A percentile compares a stretch with the other conserved stretches of the same genome.
phyloP scores from a whole-genome alignment of 2,797 vertebrate species.

The Thripadectes ignobilis region DNA sequence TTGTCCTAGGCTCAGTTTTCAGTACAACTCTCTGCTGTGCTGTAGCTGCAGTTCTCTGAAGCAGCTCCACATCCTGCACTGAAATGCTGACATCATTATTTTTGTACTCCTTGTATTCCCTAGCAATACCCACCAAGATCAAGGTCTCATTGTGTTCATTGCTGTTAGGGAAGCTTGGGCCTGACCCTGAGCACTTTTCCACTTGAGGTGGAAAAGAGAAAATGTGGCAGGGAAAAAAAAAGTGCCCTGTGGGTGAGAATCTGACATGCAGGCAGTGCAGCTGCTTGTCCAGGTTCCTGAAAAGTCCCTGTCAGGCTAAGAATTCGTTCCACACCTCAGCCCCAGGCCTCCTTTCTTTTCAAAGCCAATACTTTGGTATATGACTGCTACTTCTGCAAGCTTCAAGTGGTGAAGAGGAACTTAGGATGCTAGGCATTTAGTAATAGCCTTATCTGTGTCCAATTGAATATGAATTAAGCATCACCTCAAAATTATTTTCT shows the following conservation, averaged over 20 bases:
- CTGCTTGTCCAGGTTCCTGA: slow-evolving; percentile 17
- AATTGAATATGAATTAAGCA: slow-evolving; percentile 5
- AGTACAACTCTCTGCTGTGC: background rate
- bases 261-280: background rate
- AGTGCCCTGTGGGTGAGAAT: background rate
- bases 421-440: background rate
- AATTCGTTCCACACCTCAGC: slow-evolving; percentile 18
- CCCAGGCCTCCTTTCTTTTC: background rate
- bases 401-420: background rate
- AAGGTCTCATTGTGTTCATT: background rate
- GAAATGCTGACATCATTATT: background rate
- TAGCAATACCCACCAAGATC: background rate
- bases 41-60: background rate
- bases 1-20: background rate
- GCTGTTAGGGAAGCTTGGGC: background rate
- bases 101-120: background rate
- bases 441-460: slow-evolving; percentile 31
- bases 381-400: background rate
- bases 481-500: slow-evolving; percentile 9
- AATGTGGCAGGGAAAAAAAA: background rate
- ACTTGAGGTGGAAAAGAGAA: background rate
- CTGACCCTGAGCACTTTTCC: background rate
- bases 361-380: background rate
- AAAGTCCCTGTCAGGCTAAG: slow-evolving; percentile 5
- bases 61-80: background rate